These are phyloP conservation scores for Gastrophryne carolinensis DNA, from an alignment of 2,797 vertebrate species.

Conservation along the genomic window DNA sequence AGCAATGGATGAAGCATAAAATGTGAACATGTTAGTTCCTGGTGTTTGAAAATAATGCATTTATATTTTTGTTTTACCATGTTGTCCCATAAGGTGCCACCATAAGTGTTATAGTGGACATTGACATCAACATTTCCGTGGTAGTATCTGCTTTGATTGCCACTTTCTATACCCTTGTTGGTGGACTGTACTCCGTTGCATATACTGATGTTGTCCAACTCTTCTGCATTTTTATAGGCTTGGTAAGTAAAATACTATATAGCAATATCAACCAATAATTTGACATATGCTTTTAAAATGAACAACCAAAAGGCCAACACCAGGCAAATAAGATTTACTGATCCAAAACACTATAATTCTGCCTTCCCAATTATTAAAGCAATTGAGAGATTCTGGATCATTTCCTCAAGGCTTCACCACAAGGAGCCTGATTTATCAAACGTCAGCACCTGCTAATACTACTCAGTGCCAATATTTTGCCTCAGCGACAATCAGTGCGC, in stretches of 20 bases:
- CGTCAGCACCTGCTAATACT: too few species aligned
- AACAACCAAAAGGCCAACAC: too few species aligned
- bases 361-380: too few species aligned
- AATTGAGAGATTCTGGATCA: too few species aligned
- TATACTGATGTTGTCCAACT: constrained; percentile 97
- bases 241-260: constrained; percentile 77
- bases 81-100: constrained; percentile 79
- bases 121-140: constrained; percentile 86
- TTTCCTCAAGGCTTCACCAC: too few species aligned
- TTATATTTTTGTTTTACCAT: not conserved
- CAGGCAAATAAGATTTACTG: too few species aligned
- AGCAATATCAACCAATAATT: not conserved
- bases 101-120: constrained; percentile 92
- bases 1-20: not conserved
- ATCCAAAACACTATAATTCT: too few species aligned
- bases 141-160: constrained; percentile 90
- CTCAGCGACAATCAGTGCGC: too few species aligned
- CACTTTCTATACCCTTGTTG: constrained; percentile 89
- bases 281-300: not conserved
- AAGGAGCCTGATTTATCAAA: too few species aligned
- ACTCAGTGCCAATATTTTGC: too few species aligned
- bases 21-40: not conserved
- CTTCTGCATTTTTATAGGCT: constrained; percentile 93
- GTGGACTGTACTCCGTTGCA: constrained; percentile 93
- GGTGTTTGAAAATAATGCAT: not conserved